Conservation (phyloP, 2,113 vertebrate genomes). For the Puntigrus tetrazona region DNA sequence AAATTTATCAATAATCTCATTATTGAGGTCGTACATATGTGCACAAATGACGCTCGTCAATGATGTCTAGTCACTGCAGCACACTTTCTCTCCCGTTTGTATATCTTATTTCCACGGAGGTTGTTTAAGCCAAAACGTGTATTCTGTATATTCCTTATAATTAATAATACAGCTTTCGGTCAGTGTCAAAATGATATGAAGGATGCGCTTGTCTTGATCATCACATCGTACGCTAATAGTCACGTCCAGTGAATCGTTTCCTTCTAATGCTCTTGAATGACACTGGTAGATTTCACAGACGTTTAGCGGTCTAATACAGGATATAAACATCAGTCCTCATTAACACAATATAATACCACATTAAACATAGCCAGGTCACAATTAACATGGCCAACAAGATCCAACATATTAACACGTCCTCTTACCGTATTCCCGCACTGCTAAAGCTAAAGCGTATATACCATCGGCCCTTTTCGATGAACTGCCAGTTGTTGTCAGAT, state of each 20-base stretch:
- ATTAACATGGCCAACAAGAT: background rate
- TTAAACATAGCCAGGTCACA: background rate
- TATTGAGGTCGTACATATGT: background rate
- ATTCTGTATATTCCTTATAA: background rate
- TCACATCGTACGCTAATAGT: background rate
- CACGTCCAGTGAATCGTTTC: background rate
- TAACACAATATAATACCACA: background rate
- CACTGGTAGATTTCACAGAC: background rate
- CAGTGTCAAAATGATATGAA: background rate
- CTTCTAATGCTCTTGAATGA: background rate
- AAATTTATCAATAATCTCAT: background rate
- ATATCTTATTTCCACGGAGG: background rate
- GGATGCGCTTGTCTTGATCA: background rate
- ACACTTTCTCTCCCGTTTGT: background rate
- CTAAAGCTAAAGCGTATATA: background rate
- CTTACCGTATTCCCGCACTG: conserved; percentile 23
- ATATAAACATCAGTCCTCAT: background rate
- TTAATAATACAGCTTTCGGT: background rate
- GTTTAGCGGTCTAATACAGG: background rate
- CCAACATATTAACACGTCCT: background rate
- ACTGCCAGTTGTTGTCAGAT: conserved; percentile 45
- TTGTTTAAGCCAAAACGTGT: background rate
- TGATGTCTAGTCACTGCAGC: background rate
- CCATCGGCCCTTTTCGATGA: conserved; percentile 18
- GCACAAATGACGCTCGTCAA: background rate